These are phyloP conservation scores for Nyctereutes procyonoides DNA, from an alignment of 2,113 vertebrate genomes.

Conservation along the genomic window DNA sequence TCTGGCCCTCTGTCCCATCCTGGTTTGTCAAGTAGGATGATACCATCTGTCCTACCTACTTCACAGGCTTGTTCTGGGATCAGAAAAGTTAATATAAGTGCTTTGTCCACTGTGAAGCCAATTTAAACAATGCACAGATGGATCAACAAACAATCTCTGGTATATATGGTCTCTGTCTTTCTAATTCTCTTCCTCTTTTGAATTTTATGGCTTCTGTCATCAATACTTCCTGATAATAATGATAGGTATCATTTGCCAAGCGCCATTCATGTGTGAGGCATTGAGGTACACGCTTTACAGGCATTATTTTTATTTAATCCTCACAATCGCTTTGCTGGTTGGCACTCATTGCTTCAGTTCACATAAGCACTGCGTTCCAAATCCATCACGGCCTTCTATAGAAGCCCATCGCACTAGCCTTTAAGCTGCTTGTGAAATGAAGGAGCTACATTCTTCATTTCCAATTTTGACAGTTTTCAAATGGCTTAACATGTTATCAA, in stretches of 20 bases:
- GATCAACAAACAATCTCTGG: neutral
- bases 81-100: neutral
- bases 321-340: neutral
- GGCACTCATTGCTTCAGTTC: neutral
- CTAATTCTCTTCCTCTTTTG: conserved; percentile 42
- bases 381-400: neutral
- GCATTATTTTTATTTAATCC: neutral
- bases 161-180: neutral
- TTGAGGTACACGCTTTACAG: neutral
- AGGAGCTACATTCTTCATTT: neutral
- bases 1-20: neutral
- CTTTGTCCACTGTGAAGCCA: neutral
- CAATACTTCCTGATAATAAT: neutral
- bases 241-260: neutral
- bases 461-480: neutral
- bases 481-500: neutral
- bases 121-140: neutral
- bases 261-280: neutral
- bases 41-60: neutral
- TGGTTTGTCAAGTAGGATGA: neutral
- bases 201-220: neutral
- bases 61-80: neutral
- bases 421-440: neutral
- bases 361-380: neutral
- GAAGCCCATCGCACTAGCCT: neutral